Base-by-base conservation (phyloP, 2,113 vertebrate genomes). In the Melanostigma gelatinosum region DNA sequence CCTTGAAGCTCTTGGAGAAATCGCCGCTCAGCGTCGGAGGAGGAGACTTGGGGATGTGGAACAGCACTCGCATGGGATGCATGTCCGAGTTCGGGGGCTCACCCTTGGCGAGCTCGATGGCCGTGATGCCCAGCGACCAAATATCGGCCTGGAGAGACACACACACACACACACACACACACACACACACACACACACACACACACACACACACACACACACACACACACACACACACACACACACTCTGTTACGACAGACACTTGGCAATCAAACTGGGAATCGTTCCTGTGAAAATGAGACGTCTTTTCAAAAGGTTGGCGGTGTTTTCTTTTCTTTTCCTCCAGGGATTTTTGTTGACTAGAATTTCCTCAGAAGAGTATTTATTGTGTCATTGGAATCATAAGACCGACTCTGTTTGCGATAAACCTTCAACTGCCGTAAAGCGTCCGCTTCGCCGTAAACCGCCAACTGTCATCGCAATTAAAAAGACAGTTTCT, bases 41-140 rank as follows among this genome's bases (percentile, higher is more conserved):
- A 46, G 96, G 95, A 73, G 96, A 97, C 90, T 98, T 98, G 0
- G 97, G 97, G 90, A 98, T 98, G 88, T 97, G 96, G 89, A 98
- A 98, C 24, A 98, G 95, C 13, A 97, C 97, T 85, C 96, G 93
- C 97, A 98, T 98, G 0, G 97, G 97, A 34, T 98, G 97, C 96
- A 97, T 97, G 64, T 98, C 97, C 0, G 97, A 97, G 93, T 98
- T 97, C 0, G 97, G 97, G 8, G 97, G 97, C 61, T 98, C 97
- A 0, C 97, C 97, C 62, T 97, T 98, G 89, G 97, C 97, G 12
- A 98, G 93, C 87, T 98, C 97, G 75, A 98, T 98, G 24, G 97
- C 97, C 0, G 97, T 98, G 87, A 98, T 98, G 81, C 97, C 97
- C 92, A 98, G 73, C 0, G 97, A 98, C 97, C 97, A 98, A 72